These are phyloP conservation scores for Hypselothyrea guttata DNA, from an alignment of 2,888 invertebrate species.

Conservation along the genomic window DNA sequence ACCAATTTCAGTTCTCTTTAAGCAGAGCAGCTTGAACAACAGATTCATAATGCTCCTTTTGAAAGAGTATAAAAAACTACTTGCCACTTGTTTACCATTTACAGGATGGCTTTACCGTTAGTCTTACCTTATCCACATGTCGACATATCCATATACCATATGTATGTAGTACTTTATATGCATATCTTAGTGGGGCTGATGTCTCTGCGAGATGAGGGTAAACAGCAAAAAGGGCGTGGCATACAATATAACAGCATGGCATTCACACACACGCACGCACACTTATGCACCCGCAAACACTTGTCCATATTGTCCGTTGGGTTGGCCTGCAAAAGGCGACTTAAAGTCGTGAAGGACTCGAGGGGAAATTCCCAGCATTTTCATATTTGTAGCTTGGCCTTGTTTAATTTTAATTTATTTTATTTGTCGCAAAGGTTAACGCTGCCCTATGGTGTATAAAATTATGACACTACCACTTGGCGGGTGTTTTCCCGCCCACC, in stretches of 20 bases:
- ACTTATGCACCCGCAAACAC: no score
- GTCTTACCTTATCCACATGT: conserved; percentile 30
- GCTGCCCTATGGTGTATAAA: conserved; percentile 35
- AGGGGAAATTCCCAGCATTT: conserved; percentile 40
- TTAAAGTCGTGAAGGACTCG: conserved; percentile 39
- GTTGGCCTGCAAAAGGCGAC: conserved; percentile 2
- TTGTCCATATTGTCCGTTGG: conserved; percentile 22
- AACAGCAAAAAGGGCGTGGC: conserved; percentile 4
- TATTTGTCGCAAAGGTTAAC: conserved; percentile 38
- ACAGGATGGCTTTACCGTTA: conserved; percentile 9
- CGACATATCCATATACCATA: conserved; percentile 43
- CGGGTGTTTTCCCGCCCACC: background rate
- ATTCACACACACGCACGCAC: conserved; percentile 1
- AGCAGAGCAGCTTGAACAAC: no score
- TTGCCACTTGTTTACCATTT: conserved; percentile 29
- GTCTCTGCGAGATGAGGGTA: conserved; percentile 1
- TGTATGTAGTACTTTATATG: conserved; percentile 32
- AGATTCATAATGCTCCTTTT: no score
- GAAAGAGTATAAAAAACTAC: conserved; percentile 18
- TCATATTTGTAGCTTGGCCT: conserved; percentile 33
- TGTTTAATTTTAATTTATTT: conserved; percentile 50
- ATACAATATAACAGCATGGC: background rate
- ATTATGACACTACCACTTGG: conserved; percentile 18
- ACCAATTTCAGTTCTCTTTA: no score
- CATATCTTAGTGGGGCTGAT: conserved; percentile 29